Base-by-base conservation (phyloP, 2,888 invertebrate genomes). In the Crematogaster levior region DNA sequence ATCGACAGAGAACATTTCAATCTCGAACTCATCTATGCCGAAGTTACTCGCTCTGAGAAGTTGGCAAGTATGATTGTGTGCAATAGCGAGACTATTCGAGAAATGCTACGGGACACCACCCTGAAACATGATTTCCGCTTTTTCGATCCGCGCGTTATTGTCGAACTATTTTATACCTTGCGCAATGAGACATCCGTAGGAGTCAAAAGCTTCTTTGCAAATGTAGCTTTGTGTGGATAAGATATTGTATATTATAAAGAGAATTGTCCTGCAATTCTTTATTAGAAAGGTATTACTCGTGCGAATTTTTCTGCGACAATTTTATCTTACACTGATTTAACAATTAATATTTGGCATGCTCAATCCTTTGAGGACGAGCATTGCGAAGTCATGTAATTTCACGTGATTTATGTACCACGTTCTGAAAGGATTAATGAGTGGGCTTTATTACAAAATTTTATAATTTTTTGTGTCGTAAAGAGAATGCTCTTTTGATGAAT, bases 1-100 rank as follows among this genome's bases (percentile, higher is more conserved):
- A 70, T 70, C 77, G 77, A 43, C 77, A 43, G 77, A 68, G 70
- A 79, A 68, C 77, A 79, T 79, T 79, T 79, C 77, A 79, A 79
- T 79, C 70, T 79, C 70, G 24, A 79, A 79, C 77, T 79, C 70
- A 79, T 79, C 77, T 79, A 53, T 43, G 77, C 34, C 77, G 34
- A 70, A 79, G 70, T 68, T 79, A 30, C 77, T 46, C 70, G 56
- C 24, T 1, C 56, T 43, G 56, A 65, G 43, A 70, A 79, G 77
- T 80, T 80, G 60, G 61, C 46, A 74, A 65, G 60, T 79, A 53
- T 37, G 82, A 82, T 82, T 82, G 82, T 79, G 79, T 60, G 51
- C 82, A 82, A 68, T 79, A 68, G 66, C 53, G 60, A 51, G 66
- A 79, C 43, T 79, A 58, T 48, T 82, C 60, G 75, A 60, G 65